Conservation (phyloP, 2,888 invertebrate genomes). For the Prosapia bicincta region DNA sequence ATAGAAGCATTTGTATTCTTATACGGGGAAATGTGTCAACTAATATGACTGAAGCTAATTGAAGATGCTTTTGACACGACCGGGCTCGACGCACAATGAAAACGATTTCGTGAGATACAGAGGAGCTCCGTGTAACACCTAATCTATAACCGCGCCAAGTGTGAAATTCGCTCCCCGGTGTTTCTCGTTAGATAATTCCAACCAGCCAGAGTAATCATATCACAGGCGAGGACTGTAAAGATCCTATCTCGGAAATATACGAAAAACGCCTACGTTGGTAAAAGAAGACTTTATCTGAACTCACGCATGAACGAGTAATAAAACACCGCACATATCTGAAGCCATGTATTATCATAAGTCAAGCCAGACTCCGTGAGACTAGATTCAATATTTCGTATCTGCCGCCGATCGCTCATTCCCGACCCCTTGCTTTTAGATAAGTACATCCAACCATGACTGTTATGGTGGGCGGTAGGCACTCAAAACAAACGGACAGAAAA, state of each 20-base stretch:
- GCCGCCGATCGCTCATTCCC: background rate
- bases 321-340: background rate
- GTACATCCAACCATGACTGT: background rate
- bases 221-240: background rate
- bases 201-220: background rate
- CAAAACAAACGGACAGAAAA: background rate
- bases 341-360: slow-evolving; percentile 2
- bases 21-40: too few species aligned
- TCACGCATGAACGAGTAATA: background rate
- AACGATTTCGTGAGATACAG: too few species aligned
- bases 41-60: too few species aligned
- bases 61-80: too few species aligned
- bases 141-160: too few species aligned
- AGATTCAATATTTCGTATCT: background rate
- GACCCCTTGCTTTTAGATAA: background rate
- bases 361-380: background rate
- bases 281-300: background rate
- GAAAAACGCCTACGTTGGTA: background rate
- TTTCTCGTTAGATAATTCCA: background rate
- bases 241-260: background rate
- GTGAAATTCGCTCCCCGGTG: background rate
- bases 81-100: too few species aligned
- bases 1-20: too few species aligned
- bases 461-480: background rate
- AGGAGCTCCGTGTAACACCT: too few species aligned